Base-by-base conservation (phyloP, 2,797 vertebrate genomes). In the Pangasius macronema region DNA sequence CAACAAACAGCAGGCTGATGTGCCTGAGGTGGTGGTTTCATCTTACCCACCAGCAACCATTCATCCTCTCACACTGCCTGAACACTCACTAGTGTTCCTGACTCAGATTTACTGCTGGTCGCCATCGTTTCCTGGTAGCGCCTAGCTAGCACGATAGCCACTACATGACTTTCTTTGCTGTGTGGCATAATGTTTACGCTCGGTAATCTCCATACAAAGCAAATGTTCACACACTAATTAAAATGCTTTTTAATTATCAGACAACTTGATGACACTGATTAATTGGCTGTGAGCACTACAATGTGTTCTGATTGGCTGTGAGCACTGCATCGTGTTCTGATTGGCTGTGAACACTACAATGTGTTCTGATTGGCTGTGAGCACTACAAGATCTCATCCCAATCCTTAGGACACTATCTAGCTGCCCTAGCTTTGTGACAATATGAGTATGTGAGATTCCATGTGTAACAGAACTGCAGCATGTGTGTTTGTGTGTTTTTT, bases 1-100 rank as follows among this genome's bases (percentile, higher is more conserved):
- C 67, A 73, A 84, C 83, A 73, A 73, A 84, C 83, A 72, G 11
- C 67, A 57, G 30, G 14, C 22, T 27, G 49, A 72, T 57, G 67
- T 73, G 83, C 33, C 24, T 18, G 22, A 84, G 63, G 22, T 68
- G 30, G n/a, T 83, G 33, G 83, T 84, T 67, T 84, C 51, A 4
- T 57, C 24, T 27, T 70, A 57, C 65, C 63, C 82, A 70, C 20
- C 65, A 42, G 33, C 20, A 39, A 57, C 49, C 30, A 53, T 33
- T 83, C 20, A 83, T 83, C 39, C 30, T 83, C 42, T 83, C 61
- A 27, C 33, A 39, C 33, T 63, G 57, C 51, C 22, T 81, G 55
- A 57, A 16, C 36, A 68, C 63, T 53, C 0, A 2, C 24, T 33
- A 5, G 42, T 68, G 42, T 67, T 83, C 27, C 42, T 33, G 16